Conservation (phyloP, 2,113 vertebrate species). For the Loxodonta africana region DNA sequence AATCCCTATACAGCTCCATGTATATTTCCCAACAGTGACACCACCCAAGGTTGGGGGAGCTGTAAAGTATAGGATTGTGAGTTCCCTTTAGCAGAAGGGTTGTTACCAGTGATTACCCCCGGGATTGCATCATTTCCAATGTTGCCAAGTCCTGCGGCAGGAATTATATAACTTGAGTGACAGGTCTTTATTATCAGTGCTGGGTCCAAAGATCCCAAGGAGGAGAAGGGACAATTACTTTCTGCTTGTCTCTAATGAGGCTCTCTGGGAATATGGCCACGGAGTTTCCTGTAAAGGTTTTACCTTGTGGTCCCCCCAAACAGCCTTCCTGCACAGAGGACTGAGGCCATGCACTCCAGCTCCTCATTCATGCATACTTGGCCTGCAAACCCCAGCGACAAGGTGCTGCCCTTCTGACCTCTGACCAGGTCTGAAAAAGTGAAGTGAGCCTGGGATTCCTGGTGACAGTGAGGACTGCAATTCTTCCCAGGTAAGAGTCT, state of each 20-base stretch:
- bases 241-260: conserved; percentile 50
- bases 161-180: no score
- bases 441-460: background rate
- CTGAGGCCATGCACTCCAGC: background rate
- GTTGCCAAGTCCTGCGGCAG: no score
- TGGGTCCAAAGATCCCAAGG: background rate
- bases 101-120: no score
- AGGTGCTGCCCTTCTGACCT: background rate
- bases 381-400: background rate
- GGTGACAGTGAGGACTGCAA: background rate
- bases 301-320: background rate
- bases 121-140: no score
- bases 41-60: no score
- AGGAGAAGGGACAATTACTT: background rate
- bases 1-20: no score
- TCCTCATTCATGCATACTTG: background rate
- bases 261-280: background rate
- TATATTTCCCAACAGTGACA: background rate
- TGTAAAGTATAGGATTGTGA: no score
- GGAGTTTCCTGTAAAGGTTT: background rate
- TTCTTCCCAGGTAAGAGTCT: background rate
- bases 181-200: background rate
- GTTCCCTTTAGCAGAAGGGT: no score
- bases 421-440: background rate
- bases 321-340: background rate